Evolutionary conservation across 2,888 invertebrate species (phyloP).

Genomic region (Acronicta alni): DNA sequence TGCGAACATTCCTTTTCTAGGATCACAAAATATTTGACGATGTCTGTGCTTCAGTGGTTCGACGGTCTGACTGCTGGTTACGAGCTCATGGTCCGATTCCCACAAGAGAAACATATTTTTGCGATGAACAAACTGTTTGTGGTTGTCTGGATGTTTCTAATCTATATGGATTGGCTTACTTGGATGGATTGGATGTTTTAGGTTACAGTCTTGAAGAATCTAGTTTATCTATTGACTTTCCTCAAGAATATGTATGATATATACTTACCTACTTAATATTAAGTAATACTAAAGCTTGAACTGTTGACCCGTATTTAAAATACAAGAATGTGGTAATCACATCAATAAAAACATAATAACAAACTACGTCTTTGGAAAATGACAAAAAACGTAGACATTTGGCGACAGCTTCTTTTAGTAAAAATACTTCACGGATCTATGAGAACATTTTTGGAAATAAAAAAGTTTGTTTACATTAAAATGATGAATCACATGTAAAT

Average conservation of each 20-base stretch:
- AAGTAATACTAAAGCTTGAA: slow-evolving; percentile 16
- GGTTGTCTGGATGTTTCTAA: too few species aligned
- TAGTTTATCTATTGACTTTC: slow-evolving; percentile 15
- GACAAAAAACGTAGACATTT: slow-evolving; percentile 7
- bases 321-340: slow-evolving; percentile 28
- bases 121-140: too few species aligned
- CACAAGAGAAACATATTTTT: too few species aligned
- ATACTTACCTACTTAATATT: slow-evolving; percentile 13
- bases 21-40: too few species aligned
- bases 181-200: too few species aligned
- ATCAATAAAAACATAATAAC: slow-evolving; percentile 15
- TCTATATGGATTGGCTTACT: too few species aligned
- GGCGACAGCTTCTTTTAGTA: slow-evolving; percentile 33
- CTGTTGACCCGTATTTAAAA: slow-evolving; percentile 19
- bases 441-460: slow-evolving; percentile 61
- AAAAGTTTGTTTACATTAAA: slow-evolving; percentile 79
- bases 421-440: slow-evolving; percentile 76
- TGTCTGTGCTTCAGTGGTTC: too few species aligned
- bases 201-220: neutral
- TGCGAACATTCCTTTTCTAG: too few species aligned
- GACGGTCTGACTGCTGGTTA: too few species aligned
- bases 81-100: too few species aligned
- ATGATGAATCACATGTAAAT: slow-evolving; percentile 82
- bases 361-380: slow-evolving; percentile 14
- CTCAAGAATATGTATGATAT: neutral